A percentile compares a stretch with the other conserved stretches of the same genome.
Evolutionary conservation across 2,888 invertebrate species (phyloP).

Genomic region (Tenthredo scrophulariae): DNA sequence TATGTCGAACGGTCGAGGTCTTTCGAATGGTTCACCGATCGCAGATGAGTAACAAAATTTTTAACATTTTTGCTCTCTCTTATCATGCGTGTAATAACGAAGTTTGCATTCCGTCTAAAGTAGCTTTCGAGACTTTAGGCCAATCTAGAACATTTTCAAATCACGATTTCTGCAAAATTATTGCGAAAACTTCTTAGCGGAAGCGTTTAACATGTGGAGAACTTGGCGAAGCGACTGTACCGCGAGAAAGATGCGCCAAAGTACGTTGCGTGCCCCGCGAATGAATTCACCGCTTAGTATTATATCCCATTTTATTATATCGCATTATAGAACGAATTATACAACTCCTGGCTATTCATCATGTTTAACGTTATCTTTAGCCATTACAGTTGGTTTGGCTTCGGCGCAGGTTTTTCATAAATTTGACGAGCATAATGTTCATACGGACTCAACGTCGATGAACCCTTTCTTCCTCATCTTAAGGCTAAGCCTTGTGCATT

Average conservation of each 20-base stretch:
- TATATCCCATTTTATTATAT: conserved; percentile 48
- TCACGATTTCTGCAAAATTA: neutral
- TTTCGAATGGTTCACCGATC: neutral
- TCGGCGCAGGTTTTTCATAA: neutral
- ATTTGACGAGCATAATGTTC: neutral
- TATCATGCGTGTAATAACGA: neutral
- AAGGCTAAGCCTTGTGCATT: neutral
- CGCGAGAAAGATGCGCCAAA: conserved; percentile 39
- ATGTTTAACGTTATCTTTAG: neutral
- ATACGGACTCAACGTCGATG: neutral
- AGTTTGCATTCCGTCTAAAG: neutral
- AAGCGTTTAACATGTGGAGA: conserved; percentile 14
- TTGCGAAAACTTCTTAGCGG: neutral
- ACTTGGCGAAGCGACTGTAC: conserved; percentile 48
- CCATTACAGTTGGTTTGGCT: neutral
- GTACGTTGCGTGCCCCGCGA: conserved; percentile 49
- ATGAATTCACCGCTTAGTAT: conserved; percentile 44
- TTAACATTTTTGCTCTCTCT: neutral
- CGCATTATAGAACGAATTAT: conserved; percentile 42
- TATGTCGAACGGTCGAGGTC: neutral
- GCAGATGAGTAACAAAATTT: neutral
- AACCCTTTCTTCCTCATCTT: neutral
- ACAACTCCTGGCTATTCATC: conserved; percentile 36
- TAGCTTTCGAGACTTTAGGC: neutral
- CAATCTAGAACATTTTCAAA: neutral